phyloP scores from a whole-genome alignment of 2,113 vertebrate species.

The Cheirogaleus medius region DNA sequence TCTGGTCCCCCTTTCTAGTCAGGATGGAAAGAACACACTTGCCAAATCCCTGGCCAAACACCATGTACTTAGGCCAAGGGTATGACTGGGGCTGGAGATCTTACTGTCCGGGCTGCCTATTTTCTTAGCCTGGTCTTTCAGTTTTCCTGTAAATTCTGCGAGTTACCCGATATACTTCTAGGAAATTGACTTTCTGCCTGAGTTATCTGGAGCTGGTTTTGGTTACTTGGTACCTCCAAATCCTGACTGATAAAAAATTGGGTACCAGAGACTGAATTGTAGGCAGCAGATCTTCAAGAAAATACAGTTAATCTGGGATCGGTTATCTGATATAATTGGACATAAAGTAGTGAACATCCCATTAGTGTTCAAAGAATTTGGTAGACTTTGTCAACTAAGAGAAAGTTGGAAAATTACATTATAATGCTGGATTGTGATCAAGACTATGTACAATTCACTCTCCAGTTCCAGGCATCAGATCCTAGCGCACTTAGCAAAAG shows the following conservation, averaged over 20 bases:
- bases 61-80: too few species aligned
- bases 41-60: too few species aligned
- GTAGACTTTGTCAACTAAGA: not conserved
- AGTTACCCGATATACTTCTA: not conserved
- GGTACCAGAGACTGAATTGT: not conserved
- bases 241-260: not conserved
- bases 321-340: not conserved
- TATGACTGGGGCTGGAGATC: too few species aligned
- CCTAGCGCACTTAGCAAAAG: not conserved
- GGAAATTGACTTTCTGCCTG: not conserved
- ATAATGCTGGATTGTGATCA: not conserved
- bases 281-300: not conserved
- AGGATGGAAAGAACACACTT: too few species aligned
- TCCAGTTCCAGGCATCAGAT: not conserved
- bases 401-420: not conserved
- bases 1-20: too few species aligned
- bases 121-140: not conserved
- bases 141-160: not conserved
- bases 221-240: not conserved
- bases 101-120: not conserved
- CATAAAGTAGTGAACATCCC: not conserved
- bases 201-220: not conserved
- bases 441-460: not conserved
- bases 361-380: not conserved
- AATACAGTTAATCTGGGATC: not conserved